A percentile compares a stretch with the other conserved stretches of the same genome.
These are phyloP conservation scores for Colletes gigas DNA, from an alignment of 1,140 invertebrate species.

Conservation along the genomic window DNA sequence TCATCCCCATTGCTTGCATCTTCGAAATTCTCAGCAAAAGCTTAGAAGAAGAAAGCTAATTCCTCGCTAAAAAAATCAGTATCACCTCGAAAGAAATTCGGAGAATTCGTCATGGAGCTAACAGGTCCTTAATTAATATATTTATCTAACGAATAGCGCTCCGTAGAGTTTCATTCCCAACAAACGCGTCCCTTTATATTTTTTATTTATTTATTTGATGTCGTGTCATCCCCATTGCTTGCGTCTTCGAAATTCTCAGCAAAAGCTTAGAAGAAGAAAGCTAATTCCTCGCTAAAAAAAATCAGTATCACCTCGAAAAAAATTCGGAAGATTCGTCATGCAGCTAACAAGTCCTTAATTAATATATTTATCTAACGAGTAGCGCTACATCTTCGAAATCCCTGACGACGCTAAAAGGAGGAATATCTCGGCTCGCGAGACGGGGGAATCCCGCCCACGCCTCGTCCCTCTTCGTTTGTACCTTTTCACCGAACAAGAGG, in stretches of 20 bases:
- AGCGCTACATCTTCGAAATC: neutral
- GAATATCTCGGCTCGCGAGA: neutral
- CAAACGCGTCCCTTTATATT: too few relatives aligned
- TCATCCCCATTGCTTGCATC: too few relatives aligned
- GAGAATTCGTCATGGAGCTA: neutral
- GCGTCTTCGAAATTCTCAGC: too few relatives aligned
- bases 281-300: too few relatives aligned
- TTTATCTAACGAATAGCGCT: constrained; percentile 13
- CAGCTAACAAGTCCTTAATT: neutral
- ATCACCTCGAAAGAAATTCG: neutral
- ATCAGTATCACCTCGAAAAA: neutral
- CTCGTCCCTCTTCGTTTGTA: constrained; percentile 38
- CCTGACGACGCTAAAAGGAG: neutral
- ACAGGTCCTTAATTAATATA: constrained; percentile 1
- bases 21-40: too few relatives aligned
- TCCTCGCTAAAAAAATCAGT: too few relatives aligned
- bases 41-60: too few relatives aligned
- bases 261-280: too few relatives aligned
- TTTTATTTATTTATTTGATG: too few relatives aligned
- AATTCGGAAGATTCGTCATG: neutral
- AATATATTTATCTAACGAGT: constrained; percentile 18
- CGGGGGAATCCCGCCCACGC: neutral
- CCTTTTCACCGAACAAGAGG: constrained; percentile 45
- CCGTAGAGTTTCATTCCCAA: too few relatives aligned
- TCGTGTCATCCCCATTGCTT: too few relatives aligned